Base-by-base conservation (phyloP, 2,888 invertebrate genomes). In the Eupeodes luniger region DNA sequence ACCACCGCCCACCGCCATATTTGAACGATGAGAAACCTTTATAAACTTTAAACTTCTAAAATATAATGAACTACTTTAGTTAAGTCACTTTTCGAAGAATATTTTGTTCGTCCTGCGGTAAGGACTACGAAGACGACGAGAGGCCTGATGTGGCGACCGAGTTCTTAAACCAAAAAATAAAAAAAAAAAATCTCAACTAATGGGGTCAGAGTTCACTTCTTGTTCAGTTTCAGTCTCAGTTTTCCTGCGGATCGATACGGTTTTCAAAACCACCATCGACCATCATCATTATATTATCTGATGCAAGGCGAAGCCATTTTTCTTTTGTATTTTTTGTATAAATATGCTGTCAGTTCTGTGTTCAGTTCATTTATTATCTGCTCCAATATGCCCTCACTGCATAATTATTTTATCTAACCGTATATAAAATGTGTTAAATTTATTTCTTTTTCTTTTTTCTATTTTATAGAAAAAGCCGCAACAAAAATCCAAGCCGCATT, bases 401-500 rank as follows among this genome's bases (percentile, higher is more conserved):
- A 67, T 67, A n/a, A 14, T 34, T 16, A 16, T 34, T n/a, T 66
- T 79, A 70, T 70, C 70, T 79, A 53, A 72, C 19, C 44, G 47
- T 72, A 47, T 40, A 64, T 12, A 53, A 51, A 51, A 34, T 66
- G 19, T 55, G 3, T 40, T 40, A 40, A 40, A 59, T 10, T 47
- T 70, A 19, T 47, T 61, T 76, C 27, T 78, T 74, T 34, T 19
- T 79, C 61, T 66, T 14, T 16, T 44, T 69, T 51, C 69, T 88
- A 89, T 90, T 89, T 91, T 91, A 55, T 90, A 93, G 94, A 91
- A 86, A 94, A 94, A 91, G 98, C 98, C 90, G 98, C 97, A 89
- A 96, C 96, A 72, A 97, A 97, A 94, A 98, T 98, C 94, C 98
- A 98, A 93, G 98, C 98, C 91, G 97, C 95, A 90, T 98, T 97